Evolutionary conservation across 2,797 vertebrate genomes (phyloP).

Genomic region (Anomalospiza imberbis): DNA sequence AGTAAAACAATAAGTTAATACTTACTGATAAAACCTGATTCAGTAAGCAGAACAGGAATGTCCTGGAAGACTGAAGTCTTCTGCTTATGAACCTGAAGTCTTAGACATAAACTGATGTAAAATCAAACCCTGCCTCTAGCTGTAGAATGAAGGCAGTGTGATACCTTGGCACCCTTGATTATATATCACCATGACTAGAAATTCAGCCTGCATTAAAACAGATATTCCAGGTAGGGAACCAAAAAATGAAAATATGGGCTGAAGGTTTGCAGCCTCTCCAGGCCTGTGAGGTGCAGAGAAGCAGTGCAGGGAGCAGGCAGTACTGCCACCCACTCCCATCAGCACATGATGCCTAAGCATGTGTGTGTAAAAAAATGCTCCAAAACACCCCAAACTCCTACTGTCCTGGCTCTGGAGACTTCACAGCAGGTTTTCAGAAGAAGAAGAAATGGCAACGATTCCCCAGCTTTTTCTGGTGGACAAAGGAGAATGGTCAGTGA

Average conservation of each 20-base stretch:
- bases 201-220: not conserved
- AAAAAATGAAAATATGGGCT: not conserved
- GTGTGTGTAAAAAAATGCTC: rapidly evolving
- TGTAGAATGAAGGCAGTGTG: not conserved
- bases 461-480: not conserved
- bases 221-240: not conserved
- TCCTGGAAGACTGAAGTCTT: not conserved
- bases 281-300: not conserved
- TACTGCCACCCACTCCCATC: not conserved
- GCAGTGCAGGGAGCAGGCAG: not conserved
- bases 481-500: not conserved
- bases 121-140: not conserved
- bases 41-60: not conserved
- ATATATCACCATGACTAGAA: not conserved
- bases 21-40: not conserved
- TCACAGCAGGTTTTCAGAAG: not conserved
- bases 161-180: not conserved
- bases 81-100: not conserved
- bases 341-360: not conserved
- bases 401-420: not conserved
- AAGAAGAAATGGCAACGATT: not conserved
- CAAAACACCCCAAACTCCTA: not conserved
- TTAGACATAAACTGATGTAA: not conserved
- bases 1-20: not conserved
- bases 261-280: not conserved